Percentiles rank a stretch among this genome's conserved stretches.
These are phyloP conservation scores for Hafferia zeledoni DNA, from an alignment of 2,797 vertebrate species.

Conservation along the genomic window DNA sequence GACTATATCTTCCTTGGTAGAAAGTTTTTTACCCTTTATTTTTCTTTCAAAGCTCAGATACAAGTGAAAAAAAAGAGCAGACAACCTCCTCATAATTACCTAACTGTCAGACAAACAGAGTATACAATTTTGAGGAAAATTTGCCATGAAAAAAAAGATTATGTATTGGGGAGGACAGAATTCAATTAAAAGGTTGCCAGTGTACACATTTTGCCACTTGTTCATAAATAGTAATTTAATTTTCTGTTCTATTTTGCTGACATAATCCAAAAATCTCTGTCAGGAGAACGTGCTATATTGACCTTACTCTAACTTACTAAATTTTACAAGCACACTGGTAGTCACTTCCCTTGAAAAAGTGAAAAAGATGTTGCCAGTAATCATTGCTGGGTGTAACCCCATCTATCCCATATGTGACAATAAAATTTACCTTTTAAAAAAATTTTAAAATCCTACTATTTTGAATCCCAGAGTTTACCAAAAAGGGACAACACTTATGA, in stretches of 20 bases:
- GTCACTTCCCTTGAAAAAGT: not conserved
- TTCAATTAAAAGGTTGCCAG: conserved; percentile 68
- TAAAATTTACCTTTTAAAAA: not conserved
- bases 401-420: not conserved
- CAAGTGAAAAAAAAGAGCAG: not conserved
- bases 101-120: not conserved
- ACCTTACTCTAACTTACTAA: not conserved
- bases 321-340: not conserved
- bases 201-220: conserved; percentile 59
- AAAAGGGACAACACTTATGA: not conserved
- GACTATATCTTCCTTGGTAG: not conserved
- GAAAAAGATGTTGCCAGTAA: not conserved
- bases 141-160: not conserved
- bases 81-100: not conserved
- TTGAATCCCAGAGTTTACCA: not conserved
- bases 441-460: fast-evolving
- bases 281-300: not conserved
- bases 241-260: conserved; percentile 73
- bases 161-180: conserved; percentile 46
- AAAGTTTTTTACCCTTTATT: not conserved
- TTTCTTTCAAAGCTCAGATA: not conserved
- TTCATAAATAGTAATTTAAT: conserved; percentile 77
- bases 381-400: not conserved
- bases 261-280: conserved; percentile 37
- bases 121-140: not conserved